Percentiles rank a stretch among this genome's conserved stretches.
These are phyloP conservation scores for Octodonta nipae DNA, from an alignment of 2,888 invertebrate genomes.

Conservation along the genomic window DNA sequence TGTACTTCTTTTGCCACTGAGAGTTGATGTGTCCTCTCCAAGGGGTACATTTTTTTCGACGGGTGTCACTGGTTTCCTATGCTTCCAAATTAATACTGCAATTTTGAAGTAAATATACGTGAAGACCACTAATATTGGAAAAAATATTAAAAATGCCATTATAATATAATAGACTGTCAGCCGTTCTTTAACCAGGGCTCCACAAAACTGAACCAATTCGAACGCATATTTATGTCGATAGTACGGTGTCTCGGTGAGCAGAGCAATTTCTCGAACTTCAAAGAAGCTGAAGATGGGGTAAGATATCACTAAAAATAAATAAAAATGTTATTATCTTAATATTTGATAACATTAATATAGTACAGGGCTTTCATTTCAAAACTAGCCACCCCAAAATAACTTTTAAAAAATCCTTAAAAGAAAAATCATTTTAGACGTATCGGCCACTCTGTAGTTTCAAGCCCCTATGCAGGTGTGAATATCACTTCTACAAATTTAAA, in stretches of 20 bases:
- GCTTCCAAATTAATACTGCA: conserved; percentile 39
- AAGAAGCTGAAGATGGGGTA: conserved; percentile 36
- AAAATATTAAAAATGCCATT: conserved; percentile 32
- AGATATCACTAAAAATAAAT: conserved; percentile 26
- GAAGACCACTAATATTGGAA: conserved; percentile 38
- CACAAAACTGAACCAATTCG: conserved; percentile 23
- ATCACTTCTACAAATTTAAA: too few relatives aligned
- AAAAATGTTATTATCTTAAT: background rate
- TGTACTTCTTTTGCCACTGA: conserved; percentile 16
- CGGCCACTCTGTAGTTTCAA: too few relatives aligned
- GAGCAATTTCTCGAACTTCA: conserved; percentile 21
- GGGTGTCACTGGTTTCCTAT: conserved; percentile 30
- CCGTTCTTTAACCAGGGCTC: conserved; percentile 18
- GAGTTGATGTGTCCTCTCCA: conserved; percentile 19
- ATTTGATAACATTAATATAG: too few relatives aligned
- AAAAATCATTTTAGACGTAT: too few relatives aligned
- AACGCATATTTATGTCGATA: background rate
- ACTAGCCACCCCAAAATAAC: too few relatives aligned
- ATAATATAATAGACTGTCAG: conserved; percentile 24
- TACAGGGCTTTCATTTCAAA: too few relatives aligned
- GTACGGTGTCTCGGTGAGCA: conserved; percentile 15
- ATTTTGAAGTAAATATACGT: conserved; percentile 40
- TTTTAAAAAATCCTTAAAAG: too few relatives aligned
- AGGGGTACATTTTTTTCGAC: conserved; percentile 14
- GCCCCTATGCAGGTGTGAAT: too few relatives aligned